phyloP scores from a whole-genome alignment of 2,113 vertebrate species.

The Daboia siamensis region DNA sequence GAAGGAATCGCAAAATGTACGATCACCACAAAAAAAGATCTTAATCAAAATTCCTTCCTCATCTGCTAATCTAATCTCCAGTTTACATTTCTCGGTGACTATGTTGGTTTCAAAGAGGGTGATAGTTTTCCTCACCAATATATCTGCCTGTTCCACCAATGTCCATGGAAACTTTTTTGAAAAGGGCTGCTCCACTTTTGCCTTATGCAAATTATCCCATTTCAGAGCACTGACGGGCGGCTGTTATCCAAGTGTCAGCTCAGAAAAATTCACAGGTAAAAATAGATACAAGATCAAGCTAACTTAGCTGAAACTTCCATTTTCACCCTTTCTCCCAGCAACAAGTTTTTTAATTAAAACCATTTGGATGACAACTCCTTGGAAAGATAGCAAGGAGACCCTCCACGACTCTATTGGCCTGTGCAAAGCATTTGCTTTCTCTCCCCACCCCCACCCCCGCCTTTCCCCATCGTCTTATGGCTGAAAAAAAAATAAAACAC shows the following conservation, averaged over 20 bases:
- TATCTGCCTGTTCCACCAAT: background rate
- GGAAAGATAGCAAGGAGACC: background rate
- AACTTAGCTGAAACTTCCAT: constrained; percentile 13
- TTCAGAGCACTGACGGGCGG: background rate
- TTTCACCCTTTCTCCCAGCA: background rate
- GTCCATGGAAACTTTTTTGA: background rate
- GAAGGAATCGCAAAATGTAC: background rate
- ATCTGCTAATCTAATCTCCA: background rate
- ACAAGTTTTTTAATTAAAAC: constrained; percentile 20
- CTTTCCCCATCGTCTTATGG: background rate
- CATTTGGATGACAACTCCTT: background rate
- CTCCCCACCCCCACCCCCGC: rapidly evolving
- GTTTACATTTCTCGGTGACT: background rate
- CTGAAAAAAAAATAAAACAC: background rate
- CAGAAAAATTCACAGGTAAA: constrained; percentile 9
- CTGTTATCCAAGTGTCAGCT: constrained; percentile 15
- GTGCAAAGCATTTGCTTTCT: rapidly evolving
- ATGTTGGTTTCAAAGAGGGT: background rate
- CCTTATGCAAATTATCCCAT: background rate
- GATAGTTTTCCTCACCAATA: background rate
- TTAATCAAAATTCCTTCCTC: background rate
- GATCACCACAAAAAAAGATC: background rate
- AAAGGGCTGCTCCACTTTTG: background rate
- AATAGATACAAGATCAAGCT: constrained; percentile 15
- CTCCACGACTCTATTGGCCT: background rate